Evolutionary conservation across 92 coral and sea anemone genomes (phyloP).

Genomic region (Scolanthus callimorphus): DNA sequence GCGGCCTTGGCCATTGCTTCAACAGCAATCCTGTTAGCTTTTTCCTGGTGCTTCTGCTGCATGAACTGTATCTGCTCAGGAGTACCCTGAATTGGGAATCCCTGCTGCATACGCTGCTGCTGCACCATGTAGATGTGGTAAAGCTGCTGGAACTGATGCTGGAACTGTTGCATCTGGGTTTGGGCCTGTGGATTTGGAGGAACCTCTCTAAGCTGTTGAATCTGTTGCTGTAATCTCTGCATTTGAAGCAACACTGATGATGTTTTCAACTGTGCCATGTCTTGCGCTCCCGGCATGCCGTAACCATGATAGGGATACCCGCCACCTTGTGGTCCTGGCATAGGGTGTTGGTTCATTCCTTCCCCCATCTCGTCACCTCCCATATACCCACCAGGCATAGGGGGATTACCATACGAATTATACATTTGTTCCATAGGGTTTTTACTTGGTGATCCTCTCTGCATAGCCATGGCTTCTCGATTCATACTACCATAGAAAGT

Average conservation of each 20-base stretch:
- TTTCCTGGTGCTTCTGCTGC: slow-evolving; percentile 84
- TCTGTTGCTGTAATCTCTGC: slow-evolving; percentile 96
- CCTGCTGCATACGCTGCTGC: slow-evolving; percentile 86
- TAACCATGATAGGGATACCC: slow-evolving; percentile 63
- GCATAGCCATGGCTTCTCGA: slow-evolving; percentile 51
- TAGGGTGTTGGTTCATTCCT: slow-evolving; percentile 45
- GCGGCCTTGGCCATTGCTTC: slow-evolving; percentile 99
- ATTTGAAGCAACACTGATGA: slow-evolving; percentile 87
- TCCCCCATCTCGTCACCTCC: slow-evolving; percentile 37
- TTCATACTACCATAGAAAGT: slow-evolving; percentile 60
- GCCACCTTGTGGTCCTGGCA: slow-evolving; percentile 46
- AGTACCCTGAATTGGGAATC: slow-evolving; percentile 63
- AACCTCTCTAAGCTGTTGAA: slow-evolving; percentile 86
- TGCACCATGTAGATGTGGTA: slow-evolving; percentile 84
- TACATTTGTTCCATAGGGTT: slow-evolving; percentile 48
- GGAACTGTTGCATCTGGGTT: slow-evolving; percentile 82
- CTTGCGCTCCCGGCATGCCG: slow-evolving; percentile 66
- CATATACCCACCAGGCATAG: slow-evolving; percentile 30
- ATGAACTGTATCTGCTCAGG: slow-evolving; percentile 70
- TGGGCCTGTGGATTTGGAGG: slow-evolving; percentile 60
- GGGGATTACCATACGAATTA: slow-evolving; percentile 28
- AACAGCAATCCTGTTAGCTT: slow-evolving; percentile 95
- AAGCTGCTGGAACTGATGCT: slow-evolving; percentile 85
- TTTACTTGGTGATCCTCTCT: slow-evolving; percentile 57
- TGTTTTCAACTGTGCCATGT: slow-evolving; percentile 79